These are phyloP conservation scores for Stigmatopora nigra DNA, from an alignment of 2,113 vertebrate species.

Conservation along the genomic window DNA sequence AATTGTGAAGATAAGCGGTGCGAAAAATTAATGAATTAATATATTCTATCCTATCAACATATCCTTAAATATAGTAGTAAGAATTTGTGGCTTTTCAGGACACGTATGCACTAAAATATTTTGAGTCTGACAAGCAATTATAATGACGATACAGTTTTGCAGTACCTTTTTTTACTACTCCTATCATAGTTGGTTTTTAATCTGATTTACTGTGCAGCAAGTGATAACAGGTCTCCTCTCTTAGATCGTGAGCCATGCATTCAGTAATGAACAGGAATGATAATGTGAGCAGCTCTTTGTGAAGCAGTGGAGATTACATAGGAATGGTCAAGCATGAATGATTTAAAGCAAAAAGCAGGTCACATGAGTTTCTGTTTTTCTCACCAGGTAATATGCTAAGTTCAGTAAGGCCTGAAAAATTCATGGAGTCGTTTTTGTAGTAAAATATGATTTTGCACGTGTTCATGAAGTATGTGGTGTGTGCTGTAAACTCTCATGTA, in stretches of 20 bases:
- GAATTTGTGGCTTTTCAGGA: too few relatives aligned
- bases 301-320: neutral
- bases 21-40: too few relatives aligned
- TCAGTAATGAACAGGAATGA: conserved; percentile 22
- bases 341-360: neutral
- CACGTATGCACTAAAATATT: too few relatives aligned
- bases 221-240: conserved; percentile 10
- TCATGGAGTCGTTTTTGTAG: too few relatives aligned
- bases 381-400: neutral
- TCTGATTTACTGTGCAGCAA: conserved; percentile 17
- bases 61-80: too few relatives aligned
- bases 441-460: neutral
- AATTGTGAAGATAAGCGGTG: too few relatives aligned
- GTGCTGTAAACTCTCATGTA: conserved; percentile 10
- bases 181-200: neutral
- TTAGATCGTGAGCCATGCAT: conserved; percentile 1
- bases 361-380: neutral
- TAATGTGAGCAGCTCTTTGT: conserved; percentile 20
- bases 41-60: too few relatives aligned
- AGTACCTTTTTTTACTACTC: neutral
- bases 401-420: neutral
- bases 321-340: neutral
- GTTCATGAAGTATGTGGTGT: neutral
- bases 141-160: neutral
- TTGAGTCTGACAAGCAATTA: too few relatives aligned